Percentiles rank a stretch among this genome's conserved stretches.
Conservation (phyloP, 2,888 invertebrate species). For the Cryptus armator region DNA sequence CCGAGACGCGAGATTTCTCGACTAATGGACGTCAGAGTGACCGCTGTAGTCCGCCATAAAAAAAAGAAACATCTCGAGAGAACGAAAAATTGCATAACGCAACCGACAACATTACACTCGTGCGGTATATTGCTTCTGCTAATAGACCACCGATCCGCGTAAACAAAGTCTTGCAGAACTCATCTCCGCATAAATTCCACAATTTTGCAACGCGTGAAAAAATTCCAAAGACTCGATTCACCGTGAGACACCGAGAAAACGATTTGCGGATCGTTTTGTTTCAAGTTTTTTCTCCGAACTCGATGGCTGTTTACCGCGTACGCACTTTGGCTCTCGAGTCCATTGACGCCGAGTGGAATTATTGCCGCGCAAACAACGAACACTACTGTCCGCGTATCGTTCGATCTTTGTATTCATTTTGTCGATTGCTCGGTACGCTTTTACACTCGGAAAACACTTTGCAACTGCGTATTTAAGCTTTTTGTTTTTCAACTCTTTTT, state of each 20-base stretch:
- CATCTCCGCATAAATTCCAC: slow-evolving; percentile 17
- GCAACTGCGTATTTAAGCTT: background rate
- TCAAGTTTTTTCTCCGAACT: slow-evolving; percentile 5
- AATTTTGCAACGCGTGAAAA: slow-evolving; percentile 31
- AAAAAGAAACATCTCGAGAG: slow-evolving; percentile 9
- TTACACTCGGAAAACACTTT: background rate
- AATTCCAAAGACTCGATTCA: slow-evolving; percentile 23
- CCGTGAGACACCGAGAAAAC: slow-evolving; percentile 6
- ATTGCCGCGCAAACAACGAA: slow-evolving; percentile 8
- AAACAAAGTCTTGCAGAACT: slow-evolving; percentile 1
- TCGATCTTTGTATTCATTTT: slow-evolving; percentile 7
- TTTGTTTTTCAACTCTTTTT: too few species aligned
- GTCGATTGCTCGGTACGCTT: background rate
- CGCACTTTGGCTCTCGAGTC: slow-evolving; percentile 16
- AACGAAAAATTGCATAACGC: slow-evolving; percentile 44
- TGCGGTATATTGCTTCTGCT: slow-evolving; percentile 19
- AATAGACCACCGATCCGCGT: background rate
- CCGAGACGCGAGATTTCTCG: background rate
- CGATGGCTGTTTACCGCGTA: slow-evolving; percentile 20
- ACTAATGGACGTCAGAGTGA: slow-evolving; percentile 22
- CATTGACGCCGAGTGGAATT: slow-evolving; percentile 1
- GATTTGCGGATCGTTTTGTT: slow-evolving; percentile 16
- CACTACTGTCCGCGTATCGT: background rate
- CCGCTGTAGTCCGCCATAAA: background rate
- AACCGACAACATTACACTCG: background rate